Percentiles rank a stretch among this genome's conserved stretches.
These are phyloP conservation scores for Acrocera orbiculus DNA, from an alignment of 2,888 invertebrate genomes.

Conservation along the genomic window DNA sequence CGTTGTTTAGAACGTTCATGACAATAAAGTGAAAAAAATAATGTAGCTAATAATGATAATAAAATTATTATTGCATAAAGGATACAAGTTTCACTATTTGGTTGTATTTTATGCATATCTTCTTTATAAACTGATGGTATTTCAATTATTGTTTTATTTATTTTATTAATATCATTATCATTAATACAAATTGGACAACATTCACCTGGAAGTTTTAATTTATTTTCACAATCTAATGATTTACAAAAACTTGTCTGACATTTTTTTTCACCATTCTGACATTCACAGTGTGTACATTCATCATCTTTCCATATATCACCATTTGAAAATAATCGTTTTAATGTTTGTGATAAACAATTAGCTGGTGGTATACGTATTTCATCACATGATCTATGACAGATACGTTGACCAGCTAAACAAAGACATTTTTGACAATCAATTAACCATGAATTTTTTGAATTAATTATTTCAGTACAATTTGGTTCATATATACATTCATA, in stretches of 20 bases:
- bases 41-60: constrained; percentile 13
- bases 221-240: constrained; percentile 17
- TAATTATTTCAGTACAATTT: constrained; percentile 19
- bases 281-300: constrained; percentile 11
- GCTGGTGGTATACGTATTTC: constrained; percentile 19
- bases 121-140: constrained; percentile 17
- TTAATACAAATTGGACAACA: constrained; percentile 22
- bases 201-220: constrained; percentile 15
- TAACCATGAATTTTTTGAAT: constrained; percentile 22
- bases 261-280: constrained; percentile 12
- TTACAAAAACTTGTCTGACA: constrained; percentile 18
- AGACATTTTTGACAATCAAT: constrained; percentile 23
- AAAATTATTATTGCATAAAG: constrained; percentile 15
- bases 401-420: constrained; percentile 20
- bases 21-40: constrained; percentile 15
- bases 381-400: constrained; percentile 26
- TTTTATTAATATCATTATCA: neutral
- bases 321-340: constrained; percentile 21
- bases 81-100: constrained; percentile 8
- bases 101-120: constrained; percentile 18
- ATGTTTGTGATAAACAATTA: constrained; percentile 21
- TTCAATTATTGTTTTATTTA: constrained; percentile 1
- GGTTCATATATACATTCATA: constrained; percentile 31
- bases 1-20: constrained; percentile 23
- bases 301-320: constrained; percentile 19